Conservation (phyloP, 92 coral and sea anemone species). For the Palythoa caribaeorum region DNA sequence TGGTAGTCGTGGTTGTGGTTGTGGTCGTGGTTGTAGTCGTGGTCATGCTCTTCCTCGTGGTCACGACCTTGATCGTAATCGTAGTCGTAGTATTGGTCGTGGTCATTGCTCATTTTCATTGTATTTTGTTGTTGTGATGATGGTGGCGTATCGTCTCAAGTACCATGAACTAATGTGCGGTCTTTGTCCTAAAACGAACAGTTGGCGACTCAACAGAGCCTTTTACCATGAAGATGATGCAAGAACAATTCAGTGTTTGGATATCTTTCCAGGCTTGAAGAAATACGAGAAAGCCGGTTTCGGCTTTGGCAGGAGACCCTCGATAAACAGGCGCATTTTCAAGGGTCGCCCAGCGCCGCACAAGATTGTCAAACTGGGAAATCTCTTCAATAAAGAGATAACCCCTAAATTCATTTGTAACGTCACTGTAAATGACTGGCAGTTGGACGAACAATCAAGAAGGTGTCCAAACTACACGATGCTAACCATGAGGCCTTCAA, state of each 20-base stretch:
- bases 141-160: not conserved
- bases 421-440: constrained; percentile 75
- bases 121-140: not conserved
- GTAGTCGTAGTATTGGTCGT: not conserved
- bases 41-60: too few relatives aligned
- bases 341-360: not conserved
- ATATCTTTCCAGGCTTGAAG: constrained; percentile 28
- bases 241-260: constrained; percentile 18
- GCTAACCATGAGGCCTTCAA: constrained; percentile 49
- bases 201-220: constrained; percentile 40
- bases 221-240: constrained; percentile 33
- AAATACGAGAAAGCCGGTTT: constrained; percentile 21
- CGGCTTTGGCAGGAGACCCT: not conserved
- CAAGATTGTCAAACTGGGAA: constrained; percentile 4
- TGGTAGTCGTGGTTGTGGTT: too few relatives aligned
- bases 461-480: constrained; percentile 33
- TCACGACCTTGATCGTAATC: too few relatives aligned
- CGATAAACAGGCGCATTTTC: not conserved
- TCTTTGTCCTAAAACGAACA: not conserved
- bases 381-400: not conserved
- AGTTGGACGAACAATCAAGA: not conserved
- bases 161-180: not conserved
- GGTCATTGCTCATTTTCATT: not conserved
- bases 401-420: constrained; percentile 31
- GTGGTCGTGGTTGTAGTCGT: too few relatives aligned